These are phyloP conservation scores for Drosophila paracracens DNA, from an alignment of 2,888 invertebrate species.

Conservation along the genomic window DNA sequence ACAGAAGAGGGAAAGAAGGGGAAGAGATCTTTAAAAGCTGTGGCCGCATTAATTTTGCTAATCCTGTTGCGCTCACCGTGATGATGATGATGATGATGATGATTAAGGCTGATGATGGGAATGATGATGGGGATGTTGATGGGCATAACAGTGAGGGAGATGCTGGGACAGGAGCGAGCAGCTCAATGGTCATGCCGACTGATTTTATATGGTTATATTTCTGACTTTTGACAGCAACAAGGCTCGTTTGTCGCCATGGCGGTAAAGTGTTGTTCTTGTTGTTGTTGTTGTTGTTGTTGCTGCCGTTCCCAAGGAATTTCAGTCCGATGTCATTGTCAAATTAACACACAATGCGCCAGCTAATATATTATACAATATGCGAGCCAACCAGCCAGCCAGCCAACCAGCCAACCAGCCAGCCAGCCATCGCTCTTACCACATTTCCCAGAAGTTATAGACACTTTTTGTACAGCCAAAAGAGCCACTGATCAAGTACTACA, in stretches of 20 bases:
- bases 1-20: background rate
- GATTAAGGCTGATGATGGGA: conserved; percentile 13
- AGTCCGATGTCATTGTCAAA: conserved; percentile 60
- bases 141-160: conserved; percentile 29
- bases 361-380: conserved; percentile 76
- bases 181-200: conserved; percentile 70
- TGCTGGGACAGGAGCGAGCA: conserved; percentile 43
- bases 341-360: conserved; percentile 76
- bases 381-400: conserved; percentile 26
- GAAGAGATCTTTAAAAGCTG: conserved; percentile 37
- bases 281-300: conserved; percentile 30
- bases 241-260: conserved; percentile 72
- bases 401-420: conserved; percentile 18
- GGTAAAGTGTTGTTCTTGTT: conserved; percentile 62
- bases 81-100: conserved; percentile 30
- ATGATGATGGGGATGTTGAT: conserved; percentile 25
- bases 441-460: conserved; percentile 71
- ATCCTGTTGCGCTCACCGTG: conserved; percentile 60
- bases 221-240: conserved; percentile 77
- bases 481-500: conserved; percentile 15
- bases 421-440: background rate
- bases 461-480: conserved; percentile 35
- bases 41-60: conserved; percentile 74
- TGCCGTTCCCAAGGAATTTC: conserved; percentile 66
- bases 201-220: conserved; percentile 79